Percentiles rank a stretch among this genome's conserved stretches.
phyloP scores from a whole-genome alignment of 2,113 vertebrate genomes.

The Aepyceros melampus region DNA sequence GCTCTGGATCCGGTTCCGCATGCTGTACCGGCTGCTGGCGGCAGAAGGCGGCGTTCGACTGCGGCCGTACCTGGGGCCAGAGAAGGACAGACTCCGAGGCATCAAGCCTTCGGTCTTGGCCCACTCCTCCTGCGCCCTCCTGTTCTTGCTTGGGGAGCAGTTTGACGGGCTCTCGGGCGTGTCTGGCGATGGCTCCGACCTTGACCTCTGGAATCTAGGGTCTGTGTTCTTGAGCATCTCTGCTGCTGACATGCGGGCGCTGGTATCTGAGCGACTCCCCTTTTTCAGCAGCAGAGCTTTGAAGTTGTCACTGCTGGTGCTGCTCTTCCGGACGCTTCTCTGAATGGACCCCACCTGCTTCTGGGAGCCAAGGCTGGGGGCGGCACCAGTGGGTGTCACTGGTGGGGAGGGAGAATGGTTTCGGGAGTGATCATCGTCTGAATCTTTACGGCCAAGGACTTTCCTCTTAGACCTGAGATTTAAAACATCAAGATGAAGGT shows the following conservation, averaged over 20 bases:
- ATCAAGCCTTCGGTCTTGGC: constrained; percentile 87
- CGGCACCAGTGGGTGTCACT: constrained; percentile 86
- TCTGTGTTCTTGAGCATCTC: constrained; percentile 97
- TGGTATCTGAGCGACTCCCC: constrained; percentile 91
- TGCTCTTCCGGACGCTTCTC: constrained; percentile 91
- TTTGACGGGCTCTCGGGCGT: constrained; percentile 76
- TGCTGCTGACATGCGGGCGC: constrained; percentile 94
- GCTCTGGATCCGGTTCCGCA: constrained; percentile 93
- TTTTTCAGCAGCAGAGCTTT: constrained; percentile 98
- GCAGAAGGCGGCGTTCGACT: constrained; percentile 94
- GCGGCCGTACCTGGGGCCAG: constrained; percentile 87
- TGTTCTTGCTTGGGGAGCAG: constrained; percentile 82
- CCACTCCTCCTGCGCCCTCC: constrained; percentile 90
- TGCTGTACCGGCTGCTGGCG: constrained; percentile 95
- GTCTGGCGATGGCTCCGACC: constrained; percentile 78
- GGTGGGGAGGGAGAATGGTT: constrained; percentile 90
- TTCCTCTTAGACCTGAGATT: constrained; percentile 94
- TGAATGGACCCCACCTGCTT: constrained; percentile 92
- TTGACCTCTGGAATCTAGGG: constrained; percentile 88
- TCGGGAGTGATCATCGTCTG: constrained; percentile 89
- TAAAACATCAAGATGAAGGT: constrained; percentile 17
- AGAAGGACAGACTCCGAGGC: constrained; percentile 85
- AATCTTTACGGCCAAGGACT: constrained; percentile 95
- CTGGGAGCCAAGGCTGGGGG: constrained; percentile 80
- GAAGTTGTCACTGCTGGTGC: constrained; percentile 97